Conservation (phyloP, 2,113 vertebrate species). For the Nothocercus julius region DNA sequence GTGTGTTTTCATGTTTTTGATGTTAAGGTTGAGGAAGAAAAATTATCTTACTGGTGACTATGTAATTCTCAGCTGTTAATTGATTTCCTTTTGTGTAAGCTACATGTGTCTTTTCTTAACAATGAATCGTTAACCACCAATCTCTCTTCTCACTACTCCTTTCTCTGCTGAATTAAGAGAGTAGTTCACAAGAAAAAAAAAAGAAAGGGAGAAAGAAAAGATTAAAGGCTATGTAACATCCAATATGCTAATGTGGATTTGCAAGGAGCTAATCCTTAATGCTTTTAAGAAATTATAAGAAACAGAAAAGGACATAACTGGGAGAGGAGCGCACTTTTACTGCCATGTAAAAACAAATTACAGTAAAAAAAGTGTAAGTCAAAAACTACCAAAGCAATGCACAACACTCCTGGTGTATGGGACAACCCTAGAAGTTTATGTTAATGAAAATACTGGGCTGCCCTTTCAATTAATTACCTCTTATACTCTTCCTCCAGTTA, state of each 20-base stretch:
- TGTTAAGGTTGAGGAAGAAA: neutral
- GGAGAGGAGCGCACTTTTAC: neutral
- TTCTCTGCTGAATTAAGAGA: neutral
- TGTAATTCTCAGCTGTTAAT: neutral
- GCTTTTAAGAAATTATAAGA: neutral
- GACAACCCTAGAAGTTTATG: neutral
- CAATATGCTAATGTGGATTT: neutral
- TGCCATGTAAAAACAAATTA: neutral
- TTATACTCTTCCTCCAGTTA: neutral
- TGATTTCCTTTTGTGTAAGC: slow-evolving; percentile 1
- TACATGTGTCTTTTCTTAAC: neutral
- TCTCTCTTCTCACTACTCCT: neutral
- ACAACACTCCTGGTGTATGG: neutral
- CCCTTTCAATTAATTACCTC: neutral
- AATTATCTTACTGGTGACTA: neutral
- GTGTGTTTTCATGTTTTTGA: neutral
- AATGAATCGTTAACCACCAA: neutral
- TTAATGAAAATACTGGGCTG: neutral
- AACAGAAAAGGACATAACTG: neutral
- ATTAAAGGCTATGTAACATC: neutral
- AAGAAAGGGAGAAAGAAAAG: neutral
- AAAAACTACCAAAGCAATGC: neutral
- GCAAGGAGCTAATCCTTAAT: neutral
- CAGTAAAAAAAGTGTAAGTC: neutral
- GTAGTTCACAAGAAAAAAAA: neutral